Conservation (phyloP, 2,113 vertebrate genomes). For the Clarias gariepinus region DNA sequence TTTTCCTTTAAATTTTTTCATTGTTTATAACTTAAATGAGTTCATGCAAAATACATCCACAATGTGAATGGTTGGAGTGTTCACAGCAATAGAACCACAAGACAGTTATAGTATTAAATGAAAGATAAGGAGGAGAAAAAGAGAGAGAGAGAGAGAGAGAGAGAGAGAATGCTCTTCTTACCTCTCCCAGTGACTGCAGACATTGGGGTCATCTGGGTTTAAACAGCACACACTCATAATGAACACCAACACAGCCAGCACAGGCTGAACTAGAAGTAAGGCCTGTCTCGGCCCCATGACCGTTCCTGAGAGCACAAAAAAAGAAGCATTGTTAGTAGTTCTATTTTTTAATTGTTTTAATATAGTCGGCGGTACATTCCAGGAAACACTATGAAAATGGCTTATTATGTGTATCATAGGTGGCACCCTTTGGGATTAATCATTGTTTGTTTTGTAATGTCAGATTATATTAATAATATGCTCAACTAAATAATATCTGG, state of each 20-base stretch:
- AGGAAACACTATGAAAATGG: neutral
- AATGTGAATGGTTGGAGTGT: constrained; percentile 12
- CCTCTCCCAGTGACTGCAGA: constrained; percentile 99
- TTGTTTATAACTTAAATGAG: neutral
- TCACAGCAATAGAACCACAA: neutral
- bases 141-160: neutral
- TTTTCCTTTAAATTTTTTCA: neutral
- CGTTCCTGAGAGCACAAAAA: constrained; percentile 58
- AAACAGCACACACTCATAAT: constrained; percentile 72
- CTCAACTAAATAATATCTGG: neutral
- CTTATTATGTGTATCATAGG: neutral
- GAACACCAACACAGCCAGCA: constrained; percentile 69
- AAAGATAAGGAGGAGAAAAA: constrained; percentile 16
- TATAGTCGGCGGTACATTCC: neutral
- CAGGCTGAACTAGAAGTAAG: constrained; percentile 62
- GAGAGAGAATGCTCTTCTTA: constrained; percentile 60
- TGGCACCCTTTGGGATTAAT: neutral
- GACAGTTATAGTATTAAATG: constrained; percentile 25
- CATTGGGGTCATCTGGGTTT: constrained; percentile 97
- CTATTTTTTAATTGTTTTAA: constrained; percentile 30
- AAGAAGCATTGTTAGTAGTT: neutral
- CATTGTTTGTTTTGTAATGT: neutral
- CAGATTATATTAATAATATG: neutral
- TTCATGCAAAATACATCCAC: neutral
- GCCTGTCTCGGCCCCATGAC: constrained; percentile 71